These are phyloP conservation scores for Pteronotus mesoamericanus DNA, from an alignment of 2,797 vertebrate genomes.

Conservation along the genomic window DNA sequence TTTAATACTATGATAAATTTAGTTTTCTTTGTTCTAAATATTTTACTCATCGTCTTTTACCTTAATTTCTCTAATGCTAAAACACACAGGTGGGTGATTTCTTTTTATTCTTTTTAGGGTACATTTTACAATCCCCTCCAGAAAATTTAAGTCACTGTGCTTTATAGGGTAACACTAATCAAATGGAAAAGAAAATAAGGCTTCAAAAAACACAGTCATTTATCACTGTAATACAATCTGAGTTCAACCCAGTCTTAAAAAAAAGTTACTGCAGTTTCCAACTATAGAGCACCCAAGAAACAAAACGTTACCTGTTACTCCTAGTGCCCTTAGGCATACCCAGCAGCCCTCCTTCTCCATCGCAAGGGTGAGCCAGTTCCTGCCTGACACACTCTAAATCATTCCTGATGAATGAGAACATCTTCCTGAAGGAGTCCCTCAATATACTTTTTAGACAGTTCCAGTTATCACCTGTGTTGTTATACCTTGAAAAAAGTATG, in stretches of 20 bases:
- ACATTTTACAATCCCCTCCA: neutral
- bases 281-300: conserved; percentile 40
- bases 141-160: neutral
- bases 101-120: neutral
- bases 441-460: neutral
- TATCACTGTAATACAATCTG: conserved; percentile 40
- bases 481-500: neutral
- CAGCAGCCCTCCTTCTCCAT: neutral
- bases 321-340: neutral
- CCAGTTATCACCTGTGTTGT: neutral
- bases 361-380: neutral
- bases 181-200: neutral
- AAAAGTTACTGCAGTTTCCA: conserved; percentile 36
- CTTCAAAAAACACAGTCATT: conserved; percentile 47
- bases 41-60: neutral
- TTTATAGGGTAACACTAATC: neutral
- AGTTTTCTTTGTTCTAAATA: conserved; percentile 8
- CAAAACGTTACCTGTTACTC: conserved; percentile 36
- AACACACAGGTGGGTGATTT: neutral
- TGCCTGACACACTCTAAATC: conserved; percentile 40
- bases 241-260: conserved; percentile 35
- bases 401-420: conserved; percentile 10
- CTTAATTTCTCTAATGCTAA: conserved; percentile 20
- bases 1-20: neutral
- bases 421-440: neutral